Evolutionary conservation across 2,113 vertebrate species (phyloP), one percentile per base, ranked within the genome.

Genomic region (Crotophaga sulcirostris): DNA sequence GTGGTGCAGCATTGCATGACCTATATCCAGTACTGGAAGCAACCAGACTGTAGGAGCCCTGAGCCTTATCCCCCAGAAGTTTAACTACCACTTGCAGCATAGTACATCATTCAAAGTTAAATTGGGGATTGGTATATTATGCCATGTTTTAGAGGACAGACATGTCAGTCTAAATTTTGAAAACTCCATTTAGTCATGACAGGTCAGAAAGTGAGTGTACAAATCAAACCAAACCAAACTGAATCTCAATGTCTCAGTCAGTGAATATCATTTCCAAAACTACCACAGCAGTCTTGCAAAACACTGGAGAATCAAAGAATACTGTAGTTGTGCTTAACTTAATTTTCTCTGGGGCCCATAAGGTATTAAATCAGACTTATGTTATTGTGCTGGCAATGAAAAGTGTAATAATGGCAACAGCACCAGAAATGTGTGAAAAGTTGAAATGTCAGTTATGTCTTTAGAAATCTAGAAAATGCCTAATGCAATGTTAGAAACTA

Each of bases 1-100:
- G 14, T 16, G 63, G 17, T 26, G 20, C 21, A 67, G 10, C 24
- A 26, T 31, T 0, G 0, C 5, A 29, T 70, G 64, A 59, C 19
- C 45, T 87, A 14, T n/a, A 58, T 44, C 44, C 31, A 25, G 3
- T n/a, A 69, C 5, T 33, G 10, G 73, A 70, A 84, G 15, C 7
- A 34, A 64, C 3, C 14, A 62, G 59, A 19, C 26, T 81, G 10
- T 25, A 63, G 54, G 5, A 87, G 2, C 24, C 14, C 34, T 60
- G 8, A 73, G 18, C 18, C 34, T 1, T 13, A 52, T 20, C 6
- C 9, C 17, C 5, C 4, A 24, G 44, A 44, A 86, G 80, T 8
- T 25, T n/a, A 49, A 6, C 7, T 38, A 25, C 28, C 13, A 7
- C 24, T 77, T 66, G 16, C 31, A 58, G 9, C 16, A 11, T 20